Base-by-base conservation (phyloP, 1,140 invertebrate genomes). In the Euwallacea fornicatus region DNA sequence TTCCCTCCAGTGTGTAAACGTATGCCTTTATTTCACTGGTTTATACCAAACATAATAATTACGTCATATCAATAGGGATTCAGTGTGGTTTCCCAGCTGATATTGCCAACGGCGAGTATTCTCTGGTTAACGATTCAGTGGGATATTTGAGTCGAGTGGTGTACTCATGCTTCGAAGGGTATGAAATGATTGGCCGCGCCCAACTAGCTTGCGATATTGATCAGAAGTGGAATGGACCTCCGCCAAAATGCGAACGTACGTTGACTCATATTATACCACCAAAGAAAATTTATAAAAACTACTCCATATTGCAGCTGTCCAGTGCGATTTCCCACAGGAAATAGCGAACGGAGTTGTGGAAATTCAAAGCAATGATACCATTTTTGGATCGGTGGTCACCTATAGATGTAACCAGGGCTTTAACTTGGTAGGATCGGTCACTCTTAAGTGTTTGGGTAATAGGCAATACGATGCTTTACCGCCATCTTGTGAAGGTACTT, bases 1-100 rank as follows among this genome's bases (percentile, higher is more conserved):
- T 96, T 95, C 79, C 93, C 94, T 41, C 94, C 95, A 4, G 92
- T 95, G 44, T 97, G 95, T 82, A 94, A 94, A 89, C 89, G 94
- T 96, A 85, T 91, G 89, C 83, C 7, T 64, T 62, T 47, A 53
- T 59, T 2, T n/a, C 54, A 21, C 10, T 21, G 7, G 7, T 15
- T n/a, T 56, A 56, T 56, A 11, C 9, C n/a, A 47, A 56, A 15
- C 54, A 8, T 56, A 56, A 9, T 1, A 56, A 15, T 56, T 4
- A 3, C 16, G 13, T 13, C 46, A n/a, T 56, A 13, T 56, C 16
- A n/a, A 16, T 66, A 96, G 94, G 89, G 76, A 91, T 96, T 67
- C 91, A 96, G 79, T 97, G 95, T 81, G 94, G 94, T 2, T 88
- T 89, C 78, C 94, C 95, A 2, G 94, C 94, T 0, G 90, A 90